Evolutionary conservation across 2,888 invertebrate species (phyloP).

Genomic region (Apocheima hispidaria): DNA sequence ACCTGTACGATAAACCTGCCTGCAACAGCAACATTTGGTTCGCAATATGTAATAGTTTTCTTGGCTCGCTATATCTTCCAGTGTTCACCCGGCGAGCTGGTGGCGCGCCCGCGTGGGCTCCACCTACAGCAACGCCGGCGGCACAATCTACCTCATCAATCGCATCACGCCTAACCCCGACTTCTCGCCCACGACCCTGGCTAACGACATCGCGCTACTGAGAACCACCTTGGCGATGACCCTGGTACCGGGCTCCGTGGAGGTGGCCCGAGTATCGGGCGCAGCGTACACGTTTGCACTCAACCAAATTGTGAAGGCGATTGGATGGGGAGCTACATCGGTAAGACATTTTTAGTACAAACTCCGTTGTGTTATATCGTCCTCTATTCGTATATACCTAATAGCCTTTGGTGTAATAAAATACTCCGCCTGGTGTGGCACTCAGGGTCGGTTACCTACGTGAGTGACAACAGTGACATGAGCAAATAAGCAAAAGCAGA

Average conservation of each 20-base stretch:
- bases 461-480: too few species aligned
- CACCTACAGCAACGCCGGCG: slow-evolving; percentile 55
- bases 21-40: too few species aligned
- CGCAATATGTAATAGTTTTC: too few species aligned
- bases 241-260: slow-evolving; percentile 51
- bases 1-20: too few species aligned
- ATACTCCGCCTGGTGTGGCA: too few species aligned
- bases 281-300: slow-evolving; percentile 51
- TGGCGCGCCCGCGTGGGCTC: slow-evolving; percentile 74
- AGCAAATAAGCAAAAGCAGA: too few species aligned
- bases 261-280: slow-evolving; percentile 62
- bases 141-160: slow-evolving; percentile 58
- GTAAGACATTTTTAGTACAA: slow-evolving; percentile 49
- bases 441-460: too few species aligned
- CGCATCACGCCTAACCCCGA: slow-evolving; percentile 60
- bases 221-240: slow-evolving; percentile 56
- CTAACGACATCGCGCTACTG: slow-evolving; percentile 65
- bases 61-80: slow-evolving; percentile 47
- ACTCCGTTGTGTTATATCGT: too few species aligned
- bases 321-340: slow-evolving; percentile 70
- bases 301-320: slow-evolving; percentile 60
- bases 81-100: slow-evolving; percentile 52
- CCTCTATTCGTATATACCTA: too few species aligned
- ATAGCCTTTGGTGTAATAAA: too few species aligned
- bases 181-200: slow-evolving; percentile 53